Percentiles rank a stretch among this genome's conserved stretches.
These are phyloP conservation scores for Torymus tubicola DNA, from an alignment of 2,888 invertebrate species.

Conservation along the genomic window DNA sequence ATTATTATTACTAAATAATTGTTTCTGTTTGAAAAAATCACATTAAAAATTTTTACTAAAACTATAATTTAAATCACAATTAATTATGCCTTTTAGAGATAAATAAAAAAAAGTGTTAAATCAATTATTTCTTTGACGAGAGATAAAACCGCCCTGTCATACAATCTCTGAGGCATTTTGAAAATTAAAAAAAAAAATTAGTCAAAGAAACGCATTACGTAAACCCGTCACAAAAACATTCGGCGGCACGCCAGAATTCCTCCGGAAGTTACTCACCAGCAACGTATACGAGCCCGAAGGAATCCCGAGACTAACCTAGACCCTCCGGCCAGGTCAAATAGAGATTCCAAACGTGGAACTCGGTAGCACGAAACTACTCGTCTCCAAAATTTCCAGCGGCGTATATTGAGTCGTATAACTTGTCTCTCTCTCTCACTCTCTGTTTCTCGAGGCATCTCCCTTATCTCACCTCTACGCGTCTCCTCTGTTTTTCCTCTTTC, in stretches of 20 bases:
- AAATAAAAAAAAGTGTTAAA: too few relatives aligned
- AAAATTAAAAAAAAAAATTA: too few relatives aligned
- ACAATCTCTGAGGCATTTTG: background rate
- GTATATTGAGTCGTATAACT: background rate
- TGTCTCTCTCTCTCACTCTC: background rate
- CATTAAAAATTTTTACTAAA: too few relatives aligned
- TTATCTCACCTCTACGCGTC: background rate
- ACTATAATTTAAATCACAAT: too few relatives aligned
- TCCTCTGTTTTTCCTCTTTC: background rate
- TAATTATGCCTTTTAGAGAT: too few relatives aligned
- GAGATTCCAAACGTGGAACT: slow-evolving; percentile 1
- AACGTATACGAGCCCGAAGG: background rate
- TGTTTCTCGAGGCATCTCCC: slow-evolving; percentile 4
- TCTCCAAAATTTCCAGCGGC: slow-evolving; percentile 16
- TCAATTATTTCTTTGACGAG: too few relatives aligned
- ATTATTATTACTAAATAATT: too few relatives aligned
- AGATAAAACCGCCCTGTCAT: too few relatives aligned
- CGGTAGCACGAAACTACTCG: slow-evolving; percentile 4
- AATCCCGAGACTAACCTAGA: background rate
- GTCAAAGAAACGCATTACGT: too few relatives aligned
- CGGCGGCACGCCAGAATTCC: background rate
- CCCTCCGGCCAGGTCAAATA: slow-evolving; percentile 6
- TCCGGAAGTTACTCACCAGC: slow-evolving; percentile 2
- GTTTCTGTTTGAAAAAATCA: too few relatives aligned
- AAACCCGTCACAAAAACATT: too few relatives aligned